Conservation (phyloP, 2,797 vertebrate genomes). For the Alouatta caraya region DNA sequence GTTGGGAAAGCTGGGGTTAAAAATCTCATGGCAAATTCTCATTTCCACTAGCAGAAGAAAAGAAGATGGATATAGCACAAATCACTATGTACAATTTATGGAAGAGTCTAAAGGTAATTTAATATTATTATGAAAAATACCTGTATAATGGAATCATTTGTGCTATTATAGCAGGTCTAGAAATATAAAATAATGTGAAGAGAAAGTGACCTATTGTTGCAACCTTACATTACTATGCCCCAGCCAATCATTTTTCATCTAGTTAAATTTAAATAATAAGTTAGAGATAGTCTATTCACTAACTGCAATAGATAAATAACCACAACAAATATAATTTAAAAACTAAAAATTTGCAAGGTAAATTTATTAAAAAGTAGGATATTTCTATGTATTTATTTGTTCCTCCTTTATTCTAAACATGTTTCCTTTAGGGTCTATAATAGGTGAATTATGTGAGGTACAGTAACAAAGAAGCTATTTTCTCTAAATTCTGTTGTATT, state of each 20-base stretch:
- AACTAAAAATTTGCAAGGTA: neutral
- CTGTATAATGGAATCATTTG: slow-evolving; percentile 76
- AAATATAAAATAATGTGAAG: slow-evolving; percentile 60
- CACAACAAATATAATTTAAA: neutral
- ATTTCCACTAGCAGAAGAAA: slow-evolving; percentile 55
- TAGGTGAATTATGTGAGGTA: neutral
- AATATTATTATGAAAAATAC: slow-evolving; percentile 76
- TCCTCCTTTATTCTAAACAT: neutral
- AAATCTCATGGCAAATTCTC: slow-evolving; percentile 57
- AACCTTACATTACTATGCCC: slow-evolving; percentile 46
- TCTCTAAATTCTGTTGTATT: neutral
- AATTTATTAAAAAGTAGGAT: slow-evolving; percentile 28
- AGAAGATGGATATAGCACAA: slow-evolving; percentile 19
- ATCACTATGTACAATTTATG: slow-evolving; percentile 70
- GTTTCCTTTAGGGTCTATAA: neutral
- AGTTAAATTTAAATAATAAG: slow-evolving; percentile 69
- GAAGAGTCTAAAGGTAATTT: slow-evolving; percentile 72
- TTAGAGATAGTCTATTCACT: slow-evolving; percentile 51
- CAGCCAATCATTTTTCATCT: slow-evolving; percentile 59
- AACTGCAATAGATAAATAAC: slow-evolving; percentile 7
- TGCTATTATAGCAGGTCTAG: slow-evolving; percentile 60
- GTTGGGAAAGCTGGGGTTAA: slow-evolving; percentile 65
- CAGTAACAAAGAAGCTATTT: neutral
- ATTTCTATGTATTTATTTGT: neutral
- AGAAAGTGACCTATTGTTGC: slow-evolving; percentile 61